Conservation (phyloP, 2,113 vertebrate species). For the Neotragus moschatus region DNA sequence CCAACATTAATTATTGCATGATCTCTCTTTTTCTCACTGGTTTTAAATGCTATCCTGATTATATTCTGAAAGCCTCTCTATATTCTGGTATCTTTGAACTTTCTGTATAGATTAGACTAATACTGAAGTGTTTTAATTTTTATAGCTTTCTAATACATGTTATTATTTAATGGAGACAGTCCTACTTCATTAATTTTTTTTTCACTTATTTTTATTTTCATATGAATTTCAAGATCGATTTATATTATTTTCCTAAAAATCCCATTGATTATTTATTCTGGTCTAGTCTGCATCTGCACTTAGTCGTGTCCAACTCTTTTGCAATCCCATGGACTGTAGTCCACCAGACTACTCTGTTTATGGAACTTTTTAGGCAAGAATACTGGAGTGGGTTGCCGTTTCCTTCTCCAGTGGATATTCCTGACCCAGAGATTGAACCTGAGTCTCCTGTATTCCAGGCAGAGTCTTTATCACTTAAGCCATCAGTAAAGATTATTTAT, state of each 20-base stretch:
- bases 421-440: not conserved
- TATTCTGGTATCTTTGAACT: not conserved
- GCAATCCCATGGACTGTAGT: accelerated
- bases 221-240: not conserved
- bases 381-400: not conserved
- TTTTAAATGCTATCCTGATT: not conserved
- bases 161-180: not conserved
- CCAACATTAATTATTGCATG: not conserved
- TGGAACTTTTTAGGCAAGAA: not conserved
- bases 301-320: not conserved
- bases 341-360: not conserved
- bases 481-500: not conserved
- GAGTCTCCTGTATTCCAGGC: not conserved
- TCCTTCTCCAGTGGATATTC: not conserved
- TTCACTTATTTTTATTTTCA: not conserved
- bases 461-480: not conserved
- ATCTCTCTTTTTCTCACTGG: not conserved
- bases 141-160: not conserved
- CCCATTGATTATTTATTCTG: not conserved
- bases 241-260: not conserved
- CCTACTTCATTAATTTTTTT: not conserved
- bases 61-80: not conserved
- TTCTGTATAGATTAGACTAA: not conserved
- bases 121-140: not conserved
- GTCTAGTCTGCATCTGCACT: not conserved